Evolutionary conservation across 2,888 invertebrate species (phyloP).

Genomic region (Mayetiola destructor): DNA sequence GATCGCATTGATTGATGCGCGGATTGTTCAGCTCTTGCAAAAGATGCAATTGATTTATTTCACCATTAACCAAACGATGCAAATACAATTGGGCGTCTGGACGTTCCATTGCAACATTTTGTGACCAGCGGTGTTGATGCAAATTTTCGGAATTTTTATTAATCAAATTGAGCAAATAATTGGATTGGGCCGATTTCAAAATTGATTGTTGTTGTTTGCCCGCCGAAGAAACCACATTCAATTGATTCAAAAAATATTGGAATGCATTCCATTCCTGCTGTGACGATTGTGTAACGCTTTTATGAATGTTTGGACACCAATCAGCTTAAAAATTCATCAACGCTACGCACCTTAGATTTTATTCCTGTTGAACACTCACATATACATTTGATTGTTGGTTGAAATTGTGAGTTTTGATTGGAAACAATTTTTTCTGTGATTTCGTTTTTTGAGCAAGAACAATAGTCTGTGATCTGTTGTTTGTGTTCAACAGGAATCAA

Average conservation of each 20-base stretch:
- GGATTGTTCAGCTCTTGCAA: not conserved
- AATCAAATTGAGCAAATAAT: not conserved
- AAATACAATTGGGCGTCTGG: not conserved
- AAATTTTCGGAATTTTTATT: not conserved
- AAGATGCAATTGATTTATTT: not conserved
- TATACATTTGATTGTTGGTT: no score
- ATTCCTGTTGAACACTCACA: no score
- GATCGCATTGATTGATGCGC: not conserved
- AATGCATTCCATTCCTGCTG: not conserved
- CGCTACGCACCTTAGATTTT: slow-evolving; percentile 1
- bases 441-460: no score
- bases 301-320: not conserved
- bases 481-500: no score
- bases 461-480: no score
- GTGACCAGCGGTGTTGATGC: not conserved
- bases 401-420: no score
- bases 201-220: not conserved
- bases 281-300: not conserved
- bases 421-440: no score
- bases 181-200: not conserved
- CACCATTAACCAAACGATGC: not conserved
- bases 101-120: not conserved
- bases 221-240: not conserved
- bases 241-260: not conserved
- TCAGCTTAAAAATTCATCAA: not conserved